phyloP scores from a whole-genome alignment of 2,113 vertebrate species.

The Notechis scutatus region DNA sequence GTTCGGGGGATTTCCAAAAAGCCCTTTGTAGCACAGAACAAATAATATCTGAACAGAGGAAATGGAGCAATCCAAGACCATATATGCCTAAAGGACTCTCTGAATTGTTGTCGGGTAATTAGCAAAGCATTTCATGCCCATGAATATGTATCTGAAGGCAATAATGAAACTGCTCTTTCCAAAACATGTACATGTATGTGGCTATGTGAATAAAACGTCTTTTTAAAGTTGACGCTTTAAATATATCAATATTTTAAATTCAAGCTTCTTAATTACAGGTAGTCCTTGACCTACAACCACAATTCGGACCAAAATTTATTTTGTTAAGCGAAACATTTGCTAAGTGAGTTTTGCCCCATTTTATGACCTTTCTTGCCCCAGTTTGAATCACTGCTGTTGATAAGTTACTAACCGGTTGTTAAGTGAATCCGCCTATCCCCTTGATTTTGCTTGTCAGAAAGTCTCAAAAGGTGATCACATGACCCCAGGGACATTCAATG shows the following conservation, averaged over 20 bases:
- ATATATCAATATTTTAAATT: background rate
- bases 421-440: too few relatives aligned
- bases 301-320: too few relatives aligned
- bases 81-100: background rate
- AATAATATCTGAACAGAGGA: background rate
- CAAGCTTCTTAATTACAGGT: background rate
- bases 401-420: too few relatives aligned
- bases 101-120: background rate
- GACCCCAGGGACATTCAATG: too few relatives aligned
- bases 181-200: background rate
- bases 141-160: background rate
- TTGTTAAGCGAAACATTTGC: too few relatives aligned
- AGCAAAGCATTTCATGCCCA: background rate
- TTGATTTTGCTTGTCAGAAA: too few relatives aligned
- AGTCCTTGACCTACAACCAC: too few relatives aligned
- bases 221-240: background rate
- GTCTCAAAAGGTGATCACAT: too few relatives aligned
- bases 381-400: too few relatives aligned
- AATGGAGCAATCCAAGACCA: background rate
- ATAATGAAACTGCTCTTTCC: background rate
- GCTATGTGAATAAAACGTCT: too few relatives aligned
- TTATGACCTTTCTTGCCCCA: too few relatives aligned
- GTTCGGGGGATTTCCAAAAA: background rate
- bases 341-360: too few relatives aligned
- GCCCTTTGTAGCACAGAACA: background rate